Evolutionary conservation across 1,140 invertebrate genomes (phyloP).

Genomic region (Agrypnia vestita): DNA sequence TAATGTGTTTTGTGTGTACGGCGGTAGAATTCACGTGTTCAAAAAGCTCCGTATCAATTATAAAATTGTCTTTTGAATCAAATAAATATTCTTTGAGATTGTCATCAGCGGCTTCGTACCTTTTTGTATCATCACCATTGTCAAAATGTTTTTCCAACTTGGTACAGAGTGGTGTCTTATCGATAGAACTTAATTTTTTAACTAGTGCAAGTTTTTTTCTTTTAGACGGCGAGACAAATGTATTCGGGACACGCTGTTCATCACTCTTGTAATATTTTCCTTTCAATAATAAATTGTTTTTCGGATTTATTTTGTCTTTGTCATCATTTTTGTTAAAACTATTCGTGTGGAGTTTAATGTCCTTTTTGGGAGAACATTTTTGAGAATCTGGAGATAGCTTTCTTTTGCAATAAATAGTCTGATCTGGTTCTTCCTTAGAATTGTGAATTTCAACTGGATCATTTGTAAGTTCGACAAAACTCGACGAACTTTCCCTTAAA

Average conservation of each 20-base stretch:
- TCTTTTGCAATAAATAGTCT: constrained; percentile 5
- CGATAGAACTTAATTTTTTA: background rate
- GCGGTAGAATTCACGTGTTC: background rate
- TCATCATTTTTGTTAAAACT: background rate
- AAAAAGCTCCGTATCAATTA: background rate
- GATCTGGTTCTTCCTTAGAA: background rate
- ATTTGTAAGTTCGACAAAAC: background rate
- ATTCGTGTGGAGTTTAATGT: background rate
- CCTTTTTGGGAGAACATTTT: background rate
- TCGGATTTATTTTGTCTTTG: constrained; percentile 13
- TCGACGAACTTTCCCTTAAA: constrained; percentile 5
- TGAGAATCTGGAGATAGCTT: background rate
- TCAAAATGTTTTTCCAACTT: constrained; percentile 2
- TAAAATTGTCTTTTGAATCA: no score
- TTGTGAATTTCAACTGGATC: background rate
- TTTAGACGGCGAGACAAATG: constrained; percentile 19
- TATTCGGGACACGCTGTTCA: constrained; percentile 27
- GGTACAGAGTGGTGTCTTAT: background rate
- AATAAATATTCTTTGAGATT: no score
- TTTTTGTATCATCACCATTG: background rate
- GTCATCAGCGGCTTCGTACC: background rate
- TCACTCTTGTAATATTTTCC: constrained; percentile 45
- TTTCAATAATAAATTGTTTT: constrained; percentile 42
- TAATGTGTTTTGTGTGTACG: no score
- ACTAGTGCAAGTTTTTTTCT: constrained; percentile 27